Percentiles rank a stretch among this genome's conserved stretches.
Conservation (phyloP, 2,113 vertebrate genomes). For the Benitochromis conjunctus region DNA sequence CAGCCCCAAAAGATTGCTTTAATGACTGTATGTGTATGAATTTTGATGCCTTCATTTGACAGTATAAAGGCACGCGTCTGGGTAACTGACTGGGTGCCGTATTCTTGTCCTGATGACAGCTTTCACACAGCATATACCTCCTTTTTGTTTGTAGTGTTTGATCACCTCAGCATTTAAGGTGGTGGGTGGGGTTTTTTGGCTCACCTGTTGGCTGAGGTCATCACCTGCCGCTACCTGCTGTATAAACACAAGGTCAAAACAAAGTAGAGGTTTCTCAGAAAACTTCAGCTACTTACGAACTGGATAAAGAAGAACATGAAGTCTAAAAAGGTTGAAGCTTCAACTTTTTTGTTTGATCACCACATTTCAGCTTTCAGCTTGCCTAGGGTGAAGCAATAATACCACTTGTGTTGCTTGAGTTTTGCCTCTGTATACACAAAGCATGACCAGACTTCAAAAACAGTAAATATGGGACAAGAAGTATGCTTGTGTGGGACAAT, state of each 20-base stretch:
- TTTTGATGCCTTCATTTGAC: not conserved
- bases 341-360: not conserved
- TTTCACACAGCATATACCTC: not conserved
- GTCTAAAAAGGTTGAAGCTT: not conserved
- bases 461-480: not conserved
- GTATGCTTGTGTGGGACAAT: not conserved
- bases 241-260: not conserved
- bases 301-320: not conserved
- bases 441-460: not conserved
- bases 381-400: not conserved
- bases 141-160: not conserved
- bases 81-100: not conserved
- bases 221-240: not conserved
- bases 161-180: not conserved
- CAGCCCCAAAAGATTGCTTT: rapidly evolving
- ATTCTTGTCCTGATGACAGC: not conserved
- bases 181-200: not conserved
- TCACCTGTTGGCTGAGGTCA: not conserved
- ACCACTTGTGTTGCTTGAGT: not conserved
- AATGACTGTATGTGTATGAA: not conserved
- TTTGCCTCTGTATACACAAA: not conserved
- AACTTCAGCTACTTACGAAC: not conserved
- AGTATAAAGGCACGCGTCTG: not conserved
- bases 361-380: not conserved
- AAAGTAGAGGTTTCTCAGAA: not conserved